Base-by-base conservation (phyloP, 1,140 invertebrate species). In the Laodelphax striatellus region DNA sequence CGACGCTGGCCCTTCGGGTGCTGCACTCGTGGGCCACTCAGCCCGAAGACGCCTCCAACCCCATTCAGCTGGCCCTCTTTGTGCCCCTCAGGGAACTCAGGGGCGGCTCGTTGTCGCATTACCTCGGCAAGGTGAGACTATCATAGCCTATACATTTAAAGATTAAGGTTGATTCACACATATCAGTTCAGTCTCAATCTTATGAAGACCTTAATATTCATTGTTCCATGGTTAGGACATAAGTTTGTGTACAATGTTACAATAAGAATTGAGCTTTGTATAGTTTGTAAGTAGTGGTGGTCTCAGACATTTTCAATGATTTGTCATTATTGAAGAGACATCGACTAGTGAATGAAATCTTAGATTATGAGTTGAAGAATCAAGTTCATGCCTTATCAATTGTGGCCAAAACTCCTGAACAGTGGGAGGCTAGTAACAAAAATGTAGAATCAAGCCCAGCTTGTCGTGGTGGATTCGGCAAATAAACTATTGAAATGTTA, bases 171-270 rank as follows among this genome's bases (percentile, higher is more conserved):
- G n/a, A n/a, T n/a, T n/a, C n/a, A n/a, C n/a, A n/a, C n/a, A n/a
- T n/a, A n/a, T n/a, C n/a, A n/a, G n/a, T n/a, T n/a, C n/a, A n/a
- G n/a, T n/a, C n/a, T n/a, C n/a, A n/a, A n/a, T n/a, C n/a, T n/a
- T n/a, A n/a, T n/a, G n/a, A n/a, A n/a, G n/a, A n/a, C n/a, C n/a
- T n/a, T n/a, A n/a, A n/a, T n/a, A n/a, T n/a, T n/a, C n/a, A n/a
- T n/a, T n/a, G n/a, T n/a, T n/a, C n/a, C n/a, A n/a, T n/a, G n/a
- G n/a, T n/a, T n/a, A n/a, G n/a, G n/a, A n/a, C n/a, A n/a, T n/a
- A n/a, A n/a, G n/a, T 83, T 89, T 55, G 93, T 93, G 90, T 93
- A 97, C 68, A 94, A 92, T 78, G 92, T 93, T 21, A 92, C 92
- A 1, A 87, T 90, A 76, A 84, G 82, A 14, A 78, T 88, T 1